Percentiles rank a stretch among this genome's conserved stretches.
Conservation (phyloP, 2,888 invertebrate genomes). For the Parthenolecanium corni region DNA sequence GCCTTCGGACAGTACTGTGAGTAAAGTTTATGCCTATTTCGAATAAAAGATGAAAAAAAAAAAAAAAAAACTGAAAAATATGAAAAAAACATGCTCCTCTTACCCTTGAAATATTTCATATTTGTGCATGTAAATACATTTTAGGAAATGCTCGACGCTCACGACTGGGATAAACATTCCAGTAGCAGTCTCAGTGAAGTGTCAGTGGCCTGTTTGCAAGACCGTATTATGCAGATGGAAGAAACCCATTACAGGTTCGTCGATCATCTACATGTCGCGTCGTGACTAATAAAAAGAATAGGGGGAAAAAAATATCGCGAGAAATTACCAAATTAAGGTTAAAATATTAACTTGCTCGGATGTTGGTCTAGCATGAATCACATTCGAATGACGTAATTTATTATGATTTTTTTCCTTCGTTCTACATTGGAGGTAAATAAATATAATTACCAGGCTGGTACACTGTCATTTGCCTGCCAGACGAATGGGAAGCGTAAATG, state of each 20-base stretch:
- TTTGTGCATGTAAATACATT: neutral
- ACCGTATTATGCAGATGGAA: conserved; percentile 85
- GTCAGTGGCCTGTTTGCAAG: conserved; percentile 83
- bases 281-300: neutral
- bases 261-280: too few species aligned
- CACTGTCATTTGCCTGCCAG: too few species aligned
- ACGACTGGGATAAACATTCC: conserved; percentile 84
- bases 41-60: neutral
- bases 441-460: too few species aligned
- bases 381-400: too few species aligned
- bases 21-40: neutral
- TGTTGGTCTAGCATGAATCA: too few species aligned
- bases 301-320: neutral
- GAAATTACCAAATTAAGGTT: too few species aligned
- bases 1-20: conserved; percentile 32
- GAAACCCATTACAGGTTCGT: conserved; percentile 66
- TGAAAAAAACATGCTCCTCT: neutral
- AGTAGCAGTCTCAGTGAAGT: conserved; percentile 77
- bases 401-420: too few species aligned
- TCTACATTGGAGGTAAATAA: too few species aligned
- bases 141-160: conserved; percentile 31
- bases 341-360: too few species aligned
- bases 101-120: too few species aligned
- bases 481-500: too few species aligned
- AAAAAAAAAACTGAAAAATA: neutral